Base-by-base conservation (phyloP, 1,140 invertebrate species). In the Cydia strobilella region DNA sequence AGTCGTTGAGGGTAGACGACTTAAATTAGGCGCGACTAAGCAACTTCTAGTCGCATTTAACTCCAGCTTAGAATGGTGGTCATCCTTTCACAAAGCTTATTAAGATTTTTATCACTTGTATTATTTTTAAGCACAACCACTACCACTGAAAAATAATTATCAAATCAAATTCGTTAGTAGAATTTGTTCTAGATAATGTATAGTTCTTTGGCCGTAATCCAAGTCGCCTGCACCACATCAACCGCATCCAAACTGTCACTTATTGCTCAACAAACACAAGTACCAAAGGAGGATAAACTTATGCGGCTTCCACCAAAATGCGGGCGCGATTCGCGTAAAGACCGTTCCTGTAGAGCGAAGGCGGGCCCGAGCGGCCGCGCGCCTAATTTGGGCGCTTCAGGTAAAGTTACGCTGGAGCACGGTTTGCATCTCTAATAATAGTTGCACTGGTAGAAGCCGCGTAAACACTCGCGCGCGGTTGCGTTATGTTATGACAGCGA, bases 311-410 rank as follows among this genome's bases (percentile, higher is more conserved):
- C 81, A 85, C 84, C 80, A 78, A 86, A 13, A 84, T 86, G 82
- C 79, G 77, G 54, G 51, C 75, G 72, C 62, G 78, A 20, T 82
- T 77, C 75, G 77, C 77, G 76, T 77, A 83, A 80, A 87, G 75
- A 82, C 82, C 79, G 75, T 73, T 73, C 45, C 80, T 78, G 74
- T 35, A 72, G 72, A 80, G 74, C 77, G 81, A 80, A 83, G 84
- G 87, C 86, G 85, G 84, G 84, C 78, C 62, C 79, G 76, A 79
- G 80, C 79, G 84, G 79, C 76, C 74, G 75, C 88, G 88, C 87
- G 82, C 93, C 93, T 89, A 92, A 93, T 93, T 93, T 93, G 92
- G 93, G 84, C 80, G 85, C 89, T 90, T 85, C 92, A 92, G 90
- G 89, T 92, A 92, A 90, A 92, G 89, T 92, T 92, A 92, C 90